These are phyloP conservation scores for Drosophila littoralis DNA, from an alignment of 1,140 invertebrate species.

Conservation along the genomic window DNA sequence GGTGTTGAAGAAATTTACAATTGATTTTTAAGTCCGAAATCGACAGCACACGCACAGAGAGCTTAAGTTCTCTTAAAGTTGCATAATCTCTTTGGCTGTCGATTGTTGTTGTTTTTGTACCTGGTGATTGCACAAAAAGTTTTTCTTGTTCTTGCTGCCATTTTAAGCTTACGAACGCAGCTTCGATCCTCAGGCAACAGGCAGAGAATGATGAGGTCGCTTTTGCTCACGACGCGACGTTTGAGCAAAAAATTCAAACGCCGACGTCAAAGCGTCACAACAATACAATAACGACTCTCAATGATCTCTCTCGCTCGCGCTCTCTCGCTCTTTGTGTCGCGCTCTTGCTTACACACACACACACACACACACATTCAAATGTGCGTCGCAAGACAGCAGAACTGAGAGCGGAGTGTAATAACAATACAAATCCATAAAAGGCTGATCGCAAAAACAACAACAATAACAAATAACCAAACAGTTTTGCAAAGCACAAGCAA, in stretches of 20 bases:
- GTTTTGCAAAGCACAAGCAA: slow-evolving; percentile 35
- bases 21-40: slow-evolving; percentile 76
- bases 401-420: slow-evolving; percentile 7
- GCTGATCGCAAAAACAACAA: slow-evolving; percentile 27
- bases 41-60: slow-evolving; percentile 51
- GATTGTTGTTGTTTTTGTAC: slow-evolving; percentile 16
- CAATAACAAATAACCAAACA: slow-evolving; percentile 38
- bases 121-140: slow-evolving; percentile 30
- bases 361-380: slow-evolving; percentile 4
- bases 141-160: not conserved
- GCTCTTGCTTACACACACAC: not conserved
- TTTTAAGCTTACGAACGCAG: slow-evolving; percentile 1
- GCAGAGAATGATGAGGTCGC: slow-evolving; percentile 39
- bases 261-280: slow-evolving; percentile 18
- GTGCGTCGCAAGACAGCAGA: not conserved
- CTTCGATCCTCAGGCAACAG: slow-evolving; percentile 9
- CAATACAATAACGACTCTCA: slow-evolving; percentile 10
- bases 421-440: slow-evolving; percentile 32
- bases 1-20: slow-evolving; percentile 64
- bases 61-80: slow-evolving; percentile 25
- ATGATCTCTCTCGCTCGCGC: not conserved
- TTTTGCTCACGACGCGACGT: slow-evolving; percentile 16
- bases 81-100: slow-evolving; percentile 31
- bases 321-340: not conserved
- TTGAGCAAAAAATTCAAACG: slow-evolving; percentile 39